A percentile compares a stretch with the other conserved stretches of the same genome.
These are phyloP conservation scores for Clamator glandarius DNA, from an alignment of 2,797 vertebrate species.

Conservation along the genomic window DNA sequence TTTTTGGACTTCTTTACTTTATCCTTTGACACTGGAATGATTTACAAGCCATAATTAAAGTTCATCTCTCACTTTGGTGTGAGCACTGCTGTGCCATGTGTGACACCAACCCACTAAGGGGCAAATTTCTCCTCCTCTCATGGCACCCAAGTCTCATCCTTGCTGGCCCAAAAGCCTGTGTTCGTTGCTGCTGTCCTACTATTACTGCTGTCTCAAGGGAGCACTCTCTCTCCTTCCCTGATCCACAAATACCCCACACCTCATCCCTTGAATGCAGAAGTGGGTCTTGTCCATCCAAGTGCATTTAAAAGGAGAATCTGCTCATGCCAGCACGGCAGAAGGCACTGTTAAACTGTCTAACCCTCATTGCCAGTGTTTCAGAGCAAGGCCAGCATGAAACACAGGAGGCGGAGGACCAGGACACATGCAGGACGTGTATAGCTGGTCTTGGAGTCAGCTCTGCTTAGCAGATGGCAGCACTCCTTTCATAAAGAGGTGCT, in stretches of 20 bases:
- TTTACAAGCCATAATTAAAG: background rate
- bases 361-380: fast-evolving
- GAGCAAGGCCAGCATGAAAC: background rate
- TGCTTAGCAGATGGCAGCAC: fast-evolving
- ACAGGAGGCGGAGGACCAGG: background rate
- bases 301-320: background rate
- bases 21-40: background rate
- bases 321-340: background rate
- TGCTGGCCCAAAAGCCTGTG: fast-evolving
- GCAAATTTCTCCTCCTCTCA: fast-evolving
- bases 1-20: background rate
- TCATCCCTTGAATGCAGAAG: fast-evolving
- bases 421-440: fast-evolving
- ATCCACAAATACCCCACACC: background rate
- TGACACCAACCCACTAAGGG: fast-evolving
- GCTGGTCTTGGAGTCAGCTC: fast-evolving
- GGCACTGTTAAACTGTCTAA: fast-evolving
- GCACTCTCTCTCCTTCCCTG: background rate
- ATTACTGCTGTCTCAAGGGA: fast-evolving
- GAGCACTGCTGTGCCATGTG: fast-evolving
- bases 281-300: fast-evolving
- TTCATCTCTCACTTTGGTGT: fast-evolving
- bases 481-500: fast-evolving
- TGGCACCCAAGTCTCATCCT: fast-evolving
- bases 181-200: background rate